Evolutionary conservation across 2,113 vertebrate genomes (phyloP), one percentile per base, ranked within the genome.

Genomic region (Neotoma lepida): DNA sequence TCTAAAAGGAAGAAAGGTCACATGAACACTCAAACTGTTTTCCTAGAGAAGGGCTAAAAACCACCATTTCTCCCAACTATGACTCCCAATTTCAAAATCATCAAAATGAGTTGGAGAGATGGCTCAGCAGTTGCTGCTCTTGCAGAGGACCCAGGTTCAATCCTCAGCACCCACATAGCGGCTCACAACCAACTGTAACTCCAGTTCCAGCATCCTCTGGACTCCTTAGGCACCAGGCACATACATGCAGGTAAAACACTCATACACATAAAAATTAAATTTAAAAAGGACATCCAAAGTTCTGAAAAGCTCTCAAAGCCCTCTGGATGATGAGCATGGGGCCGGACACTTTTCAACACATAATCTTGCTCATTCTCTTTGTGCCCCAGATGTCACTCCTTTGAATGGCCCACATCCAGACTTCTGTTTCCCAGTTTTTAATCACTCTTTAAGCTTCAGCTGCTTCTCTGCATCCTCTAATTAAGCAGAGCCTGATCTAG

Each of bases 391-490:
- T 91, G 88, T 49, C 76, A 94, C 71, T 76, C 46, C 30, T 30
- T 73, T 92, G 86, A 39, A 91, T 96, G 90, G 93, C 80, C 51
- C 71, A 95, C 54, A 95, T 85, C 76, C 86, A 96, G 88, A 95
- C 64, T 95, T 95, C 41, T 85, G 68, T 91, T 97, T 58, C 93
- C n/a, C 66, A 90, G 93, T 82, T 93, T 96, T 94, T 93, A 94
- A 96, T 93, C 95, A 86, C 77, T 88, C 93, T 88, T 88, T 96
- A 93, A 94, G 86, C 87, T 91, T 86, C 91, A 94, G 87, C 93
- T 95, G 93, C 80, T 95, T 56, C 70, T 94, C 58, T 80, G 90
- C 96, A 86, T 97, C 81, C 96, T 96, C 94, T 97, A 97, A 96
- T 97, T 94, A 97, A 94, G 92, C 64, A 91, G 49, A 68, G 81